Percentiles rank a stretch among this genome's conserved stretches.
Evolutionary conservation across 2,113 vertebrate species (phyloP).

Genomic region (Falco punctatus): DNA sequence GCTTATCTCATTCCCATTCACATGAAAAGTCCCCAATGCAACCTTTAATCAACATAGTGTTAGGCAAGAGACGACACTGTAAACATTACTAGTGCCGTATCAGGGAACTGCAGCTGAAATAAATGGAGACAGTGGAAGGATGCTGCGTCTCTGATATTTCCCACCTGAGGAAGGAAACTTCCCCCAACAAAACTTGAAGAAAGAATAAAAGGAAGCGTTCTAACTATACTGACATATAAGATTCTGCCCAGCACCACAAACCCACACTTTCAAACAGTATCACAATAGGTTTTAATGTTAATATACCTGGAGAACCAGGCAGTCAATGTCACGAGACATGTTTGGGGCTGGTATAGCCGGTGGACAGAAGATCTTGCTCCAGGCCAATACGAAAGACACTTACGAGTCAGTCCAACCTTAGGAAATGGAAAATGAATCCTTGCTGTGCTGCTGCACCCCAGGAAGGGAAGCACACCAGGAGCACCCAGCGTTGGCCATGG

Average conservation of each 20-base stretch:
- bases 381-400: background rate
- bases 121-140: background rate
- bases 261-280: background rate
- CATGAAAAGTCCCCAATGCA: background rate
- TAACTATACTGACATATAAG: background rate
- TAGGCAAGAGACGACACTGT: background rate
- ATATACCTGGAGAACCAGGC: background rate
- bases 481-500: accelerated
- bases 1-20: background rate
- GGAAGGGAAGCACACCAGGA: background rate
- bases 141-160: background rate
- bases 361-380: background rate
- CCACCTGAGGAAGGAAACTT: background rate
- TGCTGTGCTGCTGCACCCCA: accelerated
- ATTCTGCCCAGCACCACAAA: background rate
- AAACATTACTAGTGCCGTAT: background rate
- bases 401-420: background rate
- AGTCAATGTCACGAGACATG: background rate
- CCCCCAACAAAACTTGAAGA: background rate
- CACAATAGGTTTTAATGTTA: background rate
- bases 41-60: background rate
- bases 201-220: background rate
- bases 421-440: background rate
- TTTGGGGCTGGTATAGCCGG: background rate
- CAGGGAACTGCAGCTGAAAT: background rate